Base-by-base conservation (phyloP, 2,888 invertebrate genomes). In the Amphipyra tragopoginis region DNA sequence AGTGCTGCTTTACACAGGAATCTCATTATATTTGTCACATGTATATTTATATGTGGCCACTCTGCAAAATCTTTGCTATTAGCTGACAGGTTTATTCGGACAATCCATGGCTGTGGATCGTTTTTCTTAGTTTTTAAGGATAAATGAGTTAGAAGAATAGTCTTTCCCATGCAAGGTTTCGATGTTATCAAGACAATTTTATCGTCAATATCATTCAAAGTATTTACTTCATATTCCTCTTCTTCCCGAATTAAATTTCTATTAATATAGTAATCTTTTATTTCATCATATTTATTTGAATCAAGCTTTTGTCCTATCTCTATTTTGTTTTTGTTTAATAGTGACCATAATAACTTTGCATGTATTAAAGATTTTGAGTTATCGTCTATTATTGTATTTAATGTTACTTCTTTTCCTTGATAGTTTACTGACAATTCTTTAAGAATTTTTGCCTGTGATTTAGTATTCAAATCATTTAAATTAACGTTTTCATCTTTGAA, bases 111-210 rank as follows among this genome's bases (percentile, higher is more conserved):
- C 10, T 72, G 61, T 4, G 80, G 73, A 15, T 75, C 52, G 0
- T 64, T 29, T 57, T 69, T 72, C 45, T 86, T 86, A 0, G 83
- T 81, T 53, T 84, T 73, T 7, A 80, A 54, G 5, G 86, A 72
- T 11, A 86, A 58, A 65, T 85, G 83, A 40, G 81, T 81, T 5
- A 86, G 73, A 26, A 86, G 76, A 38, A 72, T 78, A 29, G 83
- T 78, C 59, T 83, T 86, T 29, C 86, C 86, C 76, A 79, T 80
- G 13, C 82, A 83, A 29, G 85, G 80, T 40, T 71, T 67, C 1
- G 80, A 80, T 6, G 76, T 68, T 47, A 86, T 71, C 5, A 86
- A 44, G 0, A 86, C 84, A 4, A 79, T 60, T 33, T 71, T 62
- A 13, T 83, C 74, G 1, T 77, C 65, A 39, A 86, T 68, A 34